Base-by-base conservation (phyloP, 2,888 invertebrate genomes). In the Cryptops parisi region DNA sequence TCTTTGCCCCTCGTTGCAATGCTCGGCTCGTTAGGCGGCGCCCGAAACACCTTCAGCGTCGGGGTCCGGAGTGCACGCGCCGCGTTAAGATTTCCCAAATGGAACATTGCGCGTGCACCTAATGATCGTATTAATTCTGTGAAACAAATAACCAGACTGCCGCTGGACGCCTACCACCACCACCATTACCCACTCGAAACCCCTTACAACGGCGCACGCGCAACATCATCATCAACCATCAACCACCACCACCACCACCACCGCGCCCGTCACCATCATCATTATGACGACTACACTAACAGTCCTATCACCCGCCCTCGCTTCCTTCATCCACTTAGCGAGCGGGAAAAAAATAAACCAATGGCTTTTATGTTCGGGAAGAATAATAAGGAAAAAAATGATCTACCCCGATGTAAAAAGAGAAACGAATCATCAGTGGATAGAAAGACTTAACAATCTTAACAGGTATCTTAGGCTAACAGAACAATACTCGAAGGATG, bases 111-210 rank as follows among this genome's bases (percentile, higher is more conserved):
- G 39, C 39, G 23, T 24, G 50, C 50, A 39, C 50, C 50, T 50
- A 50, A 50, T 50, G 50, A 41, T 41, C 41, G 40, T 39, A 50
- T 50, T 50, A 50, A 50, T 41, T 41, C 43, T 41, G n/a, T 50
- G 50, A 50, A 50, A 50, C 50, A 50, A 50, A 50, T 39, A 50
- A 41, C 22, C 49, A 23, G 48, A 26, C 19, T 17, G 43, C 17
- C 43, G 43, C 6, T 41, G 43, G 43, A 41, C 43, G 6, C 33
- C 33, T 33, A 33, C 33, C 33, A 9, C 33, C 6, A 33, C 6
- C 6, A 33, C 33, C 33, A 15, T 33, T 33, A 9, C 33, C 33
- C 9, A 9, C 15, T 33, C 33, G 9, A 33, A 33, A 6, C 6
- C 33, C 9, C 15, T 33, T 33, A 33, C 33, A 33, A 6, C 6